Conservation (phyloP, 2,888 invertebrate genomes). For the Phyto melanocephala region DNA sequence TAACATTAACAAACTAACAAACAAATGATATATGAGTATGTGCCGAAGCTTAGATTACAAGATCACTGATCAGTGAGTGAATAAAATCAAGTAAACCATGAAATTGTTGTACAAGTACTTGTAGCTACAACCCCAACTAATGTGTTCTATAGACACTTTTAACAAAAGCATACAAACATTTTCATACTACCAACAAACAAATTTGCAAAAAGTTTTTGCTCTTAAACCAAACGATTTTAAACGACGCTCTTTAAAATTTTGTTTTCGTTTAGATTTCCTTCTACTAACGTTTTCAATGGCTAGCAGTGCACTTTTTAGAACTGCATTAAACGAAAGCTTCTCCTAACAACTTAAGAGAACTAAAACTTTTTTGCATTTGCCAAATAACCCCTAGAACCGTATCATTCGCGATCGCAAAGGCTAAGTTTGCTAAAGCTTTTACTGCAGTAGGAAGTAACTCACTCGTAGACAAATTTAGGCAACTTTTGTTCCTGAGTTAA, state of each 20-base stretch:
- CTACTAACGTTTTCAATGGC: conserved; percentile 4
- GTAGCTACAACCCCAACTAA: neutral
- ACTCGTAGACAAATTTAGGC: conserved; percentile 5
- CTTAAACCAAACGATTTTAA: neutral
- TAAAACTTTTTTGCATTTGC: conserved; percentile 32
- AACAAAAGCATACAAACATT: too few species aligned
- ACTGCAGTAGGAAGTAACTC: conserved; percentile 53
- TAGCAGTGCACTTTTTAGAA: conserved; percentile 41
- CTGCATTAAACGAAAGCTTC: conserved; percentile 49
- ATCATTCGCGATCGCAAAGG: neutral
- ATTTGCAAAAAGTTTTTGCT: conserved; percentile 27
- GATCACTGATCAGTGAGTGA: conserved; percentile 54
- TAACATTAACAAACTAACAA: neutral
- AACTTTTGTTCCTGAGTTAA: conserved; percentile 35
- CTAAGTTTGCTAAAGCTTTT: conserved; percentile 25
- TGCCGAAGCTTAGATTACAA: conserved; percentile 56
- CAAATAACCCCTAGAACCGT: conserved; percentile 35
- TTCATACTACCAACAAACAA: neutral
- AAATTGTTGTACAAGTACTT: conserved; percentile 47
- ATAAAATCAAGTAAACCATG: conserved; percentile 60
- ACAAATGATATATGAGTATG: conserved; percentile 56
- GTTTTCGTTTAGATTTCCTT: conserved; percentile 12
- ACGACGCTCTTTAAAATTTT: conserved; percentile 9
- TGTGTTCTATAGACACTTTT: conserved; percentile 47
- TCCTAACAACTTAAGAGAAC: conserved; percentile 34